Base-by-base conservation (phyloP, 2,113 vertebrate species). In the Eolophus roseicapilla region DNA sequence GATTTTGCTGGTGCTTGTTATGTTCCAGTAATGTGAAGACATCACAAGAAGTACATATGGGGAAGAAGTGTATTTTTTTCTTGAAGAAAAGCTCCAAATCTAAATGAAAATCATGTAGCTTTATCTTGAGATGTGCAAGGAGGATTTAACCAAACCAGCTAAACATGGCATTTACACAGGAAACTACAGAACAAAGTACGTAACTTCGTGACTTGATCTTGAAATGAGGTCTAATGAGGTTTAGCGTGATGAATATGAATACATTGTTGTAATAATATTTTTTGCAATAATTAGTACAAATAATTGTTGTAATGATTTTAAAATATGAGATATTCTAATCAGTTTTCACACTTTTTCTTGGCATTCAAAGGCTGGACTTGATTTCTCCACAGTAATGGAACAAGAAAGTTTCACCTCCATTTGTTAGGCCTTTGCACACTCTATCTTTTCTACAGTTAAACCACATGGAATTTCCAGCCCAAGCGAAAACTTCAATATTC, bases 1-100 rank as follows among this genome's bases (percentile, higher is more conserved):
- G 80, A 76, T 44, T 43, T 2, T 29, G 24, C 75, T 23, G 35
- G n/a, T 0, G 2, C 60, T 33, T 4, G 0, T 35, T 4, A 37
- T 2, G 0, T 19, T 11, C 44, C 65, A 29, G 46, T 1, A 13
- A 8, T 1, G 1, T 25, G 9, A 43, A 74, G 21, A 31, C 63
- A 37, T 31, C 87, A 18, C 87, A 18, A 12, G 33, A 4, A 75
- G 33, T 0, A 31, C 20, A 29, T 3, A 7, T 0, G 5, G 17
- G 29, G 44, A 23, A 67, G 37, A 19, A 33, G 2, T 9, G 13
- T 0, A 4, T 59, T 67, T 70, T 35, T 49, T 73, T 49, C 18
- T 59, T 4, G n/a, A 90, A 84, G 50, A 21, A 47, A 67, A 90
- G 50, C 52, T 64, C 50, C 47, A 55, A 50, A 20, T 47, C 16